phyloP scores from a whole-genome alignment of 1,140 invertebrate genomes.

The Listronotus oregonensis region DNA sequence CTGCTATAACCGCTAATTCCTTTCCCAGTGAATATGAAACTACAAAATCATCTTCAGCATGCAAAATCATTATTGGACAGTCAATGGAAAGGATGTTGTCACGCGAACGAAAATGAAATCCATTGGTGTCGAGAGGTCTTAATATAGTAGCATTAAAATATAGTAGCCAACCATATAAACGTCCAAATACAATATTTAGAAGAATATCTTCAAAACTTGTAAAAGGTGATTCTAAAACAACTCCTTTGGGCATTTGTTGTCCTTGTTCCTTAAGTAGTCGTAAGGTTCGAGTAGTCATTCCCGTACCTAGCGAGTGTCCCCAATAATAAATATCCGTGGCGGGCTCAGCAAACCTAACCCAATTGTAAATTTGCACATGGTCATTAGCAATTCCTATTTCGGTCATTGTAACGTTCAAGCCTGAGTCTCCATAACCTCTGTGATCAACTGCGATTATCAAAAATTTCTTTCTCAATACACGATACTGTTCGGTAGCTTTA shows the following conservation, averaged over 20 bases:
- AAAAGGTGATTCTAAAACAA: slow-evolving; percentile 87
- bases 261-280: slow-evolving; percentile 43
- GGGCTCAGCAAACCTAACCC: slow-evolving; percentile 62
- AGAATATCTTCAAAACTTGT: slow-evolving; percentile 85
- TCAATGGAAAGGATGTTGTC: slow-evolving; percentile 68
- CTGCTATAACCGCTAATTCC: slow-evolving; percentile 56
- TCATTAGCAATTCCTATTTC: slow-evolving; percentile 86
- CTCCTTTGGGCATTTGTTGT: slow-evolving; percentile 66
- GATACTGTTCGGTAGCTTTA: slow-evolving; percentile 31
- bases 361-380: slow-evolving; percentile 76
- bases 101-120: slow-evolving; percentile 71
- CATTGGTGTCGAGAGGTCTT: slow-evolving; percentile 67
- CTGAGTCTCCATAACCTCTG: slow-evolving; percentile 88
- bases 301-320: slow-evolving; percentile 84
- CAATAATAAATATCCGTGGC: slow-evolving; percentile 73
- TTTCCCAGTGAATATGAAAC: slow-evolving; percentile 76
- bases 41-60: slow-evolving; percentile 85
- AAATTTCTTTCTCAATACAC: slow-evolving; percentile 46
- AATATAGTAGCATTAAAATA: slow-evolving; percentile 74
- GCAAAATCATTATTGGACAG: slow-evolving; percentile 81
- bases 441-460: slow-evolving; percentile 94
- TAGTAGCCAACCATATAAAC: slow-evolving; percentile 65
- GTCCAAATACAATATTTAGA: slow-evolving; percentile 72
- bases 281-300: slow-evolving; percentile 69
- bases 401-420: slow-evolving; percentile 61